phyloP scores from a whole-genome alignment of 2,797 vertebrate species.

The Hozukius guyotensis region DNA sequence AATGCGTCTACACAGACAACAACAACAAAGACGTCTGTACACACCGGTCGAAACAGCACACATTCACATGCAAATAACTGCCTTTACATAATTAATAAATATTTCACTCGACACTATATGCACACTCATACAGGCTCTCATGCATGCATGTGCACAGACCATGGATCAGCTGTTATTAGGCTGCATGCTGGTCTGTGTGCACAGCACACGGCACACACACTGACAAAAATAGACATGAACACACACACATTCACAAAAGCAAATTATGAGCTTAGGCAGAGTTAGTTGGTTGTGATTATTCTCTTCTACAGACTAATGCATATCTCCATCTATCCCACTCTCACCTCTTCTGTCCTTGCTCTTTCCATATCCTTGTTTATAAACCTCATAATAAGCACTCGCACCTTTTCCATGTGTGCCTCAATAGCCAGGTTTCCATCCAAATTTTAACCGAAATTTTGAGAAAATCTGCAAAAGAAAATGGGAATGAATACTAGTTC shows the following conservation, averaged over 20 bases:
- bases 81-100: constrained; percentile 28
- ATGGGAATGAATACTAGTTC: background rate
- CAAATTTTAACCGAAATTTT: background rate
- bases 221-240: background rate
- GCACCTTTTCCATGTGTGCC: background rate
- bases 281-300: constrained; percentile 19
- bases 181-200: background rate
- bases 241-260: background rate
- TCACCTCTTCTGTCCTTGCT: background rate
- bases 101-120: constrained; percentile 17
- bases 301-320: constrained; percentile 6
- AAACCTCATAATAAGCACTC: constrained; percentile 27
- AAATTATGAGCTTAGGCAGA: constrained; percentile 23
- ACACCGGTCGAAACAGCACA: background rate
- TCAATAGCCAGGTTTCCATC: background rate
- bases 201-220: background rate
- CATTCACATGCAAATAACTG: background rate
- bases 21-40: background rate
- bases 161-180: background rate
- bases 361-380: constrained; percentile 31
- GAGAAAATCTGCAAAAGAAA: background rate
- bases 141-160: background rate
- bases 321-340: constrained; percentile 13
- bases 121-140: background rate
- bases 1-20: constrained; percentile 1